Evolutionary conservation across 2,113 vertebrate species (phyloP), one percentile per base, ranked within the genome.

Genomic region (Ceyx cyanopectus): DNA sequence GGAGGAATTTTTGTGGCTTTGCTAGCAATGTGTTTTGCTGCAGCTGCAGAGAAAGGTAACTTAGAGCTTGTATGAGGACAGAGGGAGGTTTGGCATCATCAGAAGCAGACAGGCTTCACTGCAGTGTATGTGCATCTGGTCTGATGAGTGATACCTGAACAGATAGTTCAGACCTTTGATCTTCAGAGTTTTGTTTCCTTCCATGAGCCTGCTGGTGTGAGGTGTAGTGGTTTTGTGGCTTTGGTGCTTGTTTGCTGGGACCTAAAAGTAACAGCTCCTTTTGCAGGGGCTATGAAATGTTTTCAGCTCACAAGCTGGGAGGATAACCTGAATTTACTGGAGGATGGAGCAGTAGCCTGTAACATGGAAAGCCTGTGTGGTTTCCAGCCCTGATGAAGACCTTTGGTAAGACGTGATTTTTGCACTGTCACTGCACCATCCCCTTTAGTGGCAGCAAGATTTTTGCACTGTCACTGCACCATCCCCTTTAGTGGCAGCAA

Each of bases 101-200:
- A 7, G 81, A 53, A 68, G 61, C 17, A 53, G 40, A n/a, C 0
- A 1, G 57, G 26, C 23, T 53, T 72, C 58, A 75, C 21, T 72
- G 20, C 61, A 12, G 6, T 34, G 4, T 72, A 3, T 0, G 0
- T 60, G 65, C 24, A 75, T 30, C 77, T 92, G 81, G 16, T 21
- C 66, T 22, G 30, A 14, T 76, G 87, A 81, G 66, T 24, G 19
- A 72, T 65, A 81, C 89, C 67, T 76, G 46, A 17, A 37, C 60
- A 92, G 58, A 43, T 26, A 87, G 67, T 27, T 92, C 54, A 73
- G 32, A 72, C 58, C 67, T 94, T 96, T 92, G 66, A 82, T 93
- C 81, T 80, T 89, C 45, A 85, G 63, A 43, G 22, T 68, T 72
- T 16, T 85, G 32, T 41, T 93, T 93, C 77, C 61, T 94, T 57